Evolutionary conservation across 2,797 vertebrate genomes (phyloP), one percentile per base, ranked within the genome.

Genomic region (Eidolon dupreanum): DNA sequence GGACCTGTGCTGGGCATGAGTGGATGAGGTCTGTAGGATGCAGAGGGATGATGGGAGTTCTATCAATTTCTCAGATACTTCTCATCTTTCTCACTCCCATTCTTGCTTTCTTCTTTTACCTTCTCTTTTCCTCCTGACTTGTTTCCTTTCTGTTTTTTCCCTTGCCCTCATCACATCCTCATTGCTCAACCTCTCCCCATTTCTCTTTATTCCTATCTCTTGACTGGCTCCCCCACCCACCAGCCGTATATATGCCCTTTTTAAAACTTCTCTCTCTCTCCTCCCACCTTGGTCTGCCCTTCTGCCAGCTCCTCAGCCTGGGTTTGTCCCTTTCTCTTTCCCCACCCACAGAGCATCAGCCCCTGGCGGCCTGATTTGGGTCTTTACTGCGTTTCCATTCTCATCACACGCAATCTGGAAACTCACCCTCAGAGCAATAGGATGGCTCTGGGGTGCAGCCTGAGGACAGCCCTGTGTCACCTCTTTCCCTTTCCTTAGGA

Each of bases 281-380:
- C 19, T 16, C 6, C 17, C 63, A 36, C 71, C 28, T 28, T 61
- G 65, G 38, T 53, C 87, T 53, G 63, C 74, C 36, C 65, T 19
- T 24, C 84, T 49, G 79, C 88, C 73, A 31, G 61, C 8, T n/a
- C 68, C 36, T 63, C 11, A 0, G 28, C n/a, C n/a, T 2, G 96
- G 95, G 95, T 65, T 91, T 95, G 68, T 77, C 96, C 97, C 96
- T 49, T 87, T 75, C 75, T 94, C 75, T 96, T 74, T 91, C 68
- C 68, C 90, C 95, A 81, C 97, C 78, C 90, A 94, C 96, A 66
- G 43, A 92, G 2, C 15, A 5, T 28, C 12, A 36, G 51, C 28
- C 38, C 93, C 63, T 63, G 31, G 90, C 24, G 9, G 24, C 31
- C 31, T 55, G 46, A 24, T 31, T 43, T n/a, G 41, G 82, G 61